A percentile compares a stretch with the other conserved stretches of the same genome.
Evolutionary conservation across 2,888 invertebrate species (phyloP).

Genomic region (Chrysotoxum bicinctum): DNA sequence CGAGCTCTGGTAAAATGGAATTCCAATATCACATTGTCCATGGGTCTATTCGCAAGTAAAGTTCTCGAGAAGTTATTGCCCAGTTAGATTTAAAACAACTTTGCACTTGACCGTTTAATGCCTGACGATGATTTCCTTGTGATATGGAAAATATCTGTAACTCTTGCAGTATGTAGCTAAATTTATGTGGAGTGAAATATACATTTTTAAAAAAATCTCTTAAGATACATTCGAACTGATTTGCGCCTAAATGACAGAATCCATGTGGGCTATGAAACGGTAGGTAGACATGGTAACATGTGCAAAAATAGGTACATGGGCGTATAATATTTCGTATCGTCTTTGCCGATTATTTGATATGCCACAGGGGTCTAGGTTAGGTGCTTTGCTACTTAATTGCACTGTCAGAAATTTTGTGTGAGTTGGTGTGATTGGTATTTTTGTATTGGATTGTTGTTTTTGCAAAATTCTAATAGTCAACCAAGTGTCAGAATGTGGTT

Average conservation of each 20-base stretch:
- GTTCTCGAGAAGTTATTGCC: constrained; percentile 35
- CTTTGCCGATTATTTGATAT: constrained; percentile 44
- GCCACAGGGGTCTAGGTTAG: constrained; percentile 69
- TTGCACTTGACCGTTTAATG: constrained; percentile 63
- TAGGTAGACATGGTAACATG: neutral
- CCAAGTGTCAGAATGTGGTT: constrained; percentile 44
- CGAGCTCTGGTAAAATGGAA: constrained; percentile 40
- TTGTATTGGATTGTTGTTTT: constrained; percentile 28
- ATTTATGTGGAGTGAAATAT: neutral
- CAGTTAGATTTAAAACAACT: constrained; percentile 31
- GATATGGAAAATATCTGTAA: constrained; percentile 58
- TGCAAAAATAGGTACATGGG: constrained; percentile 24
- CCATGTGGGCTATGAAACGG: constrained; percentile 21
- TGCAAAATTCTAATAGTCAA: constrained; percentile 33
- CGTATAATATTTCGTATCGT: constrained; percentile 28
- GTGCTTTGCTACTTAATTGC: constrained; percentile 70
- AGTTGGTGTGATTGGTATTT: constrained; percentile 49
- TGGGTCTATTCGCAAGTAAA: constrained; percentile 50
- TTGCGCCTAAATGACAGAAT: constrained; percentile 62
- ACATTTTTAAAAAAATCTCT: constrained; percentile 41
- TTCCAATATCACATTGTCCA: constrained; percentile 55
- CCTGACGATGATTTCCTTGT: constrained; percentile 58
- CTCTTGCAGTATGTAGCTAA: no score
- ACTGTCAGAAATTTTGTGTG: constrained; percentile 52
- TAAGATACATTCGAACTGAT: constrained; percentile 63